A percentile compares a stretch with the other conserved stretches of the same genome.
These are phyloP conservation scores for Drosophila orosa DNA, from an alignment of 1,140 invertebrate species.

Conservation along the genomic window DNA sequence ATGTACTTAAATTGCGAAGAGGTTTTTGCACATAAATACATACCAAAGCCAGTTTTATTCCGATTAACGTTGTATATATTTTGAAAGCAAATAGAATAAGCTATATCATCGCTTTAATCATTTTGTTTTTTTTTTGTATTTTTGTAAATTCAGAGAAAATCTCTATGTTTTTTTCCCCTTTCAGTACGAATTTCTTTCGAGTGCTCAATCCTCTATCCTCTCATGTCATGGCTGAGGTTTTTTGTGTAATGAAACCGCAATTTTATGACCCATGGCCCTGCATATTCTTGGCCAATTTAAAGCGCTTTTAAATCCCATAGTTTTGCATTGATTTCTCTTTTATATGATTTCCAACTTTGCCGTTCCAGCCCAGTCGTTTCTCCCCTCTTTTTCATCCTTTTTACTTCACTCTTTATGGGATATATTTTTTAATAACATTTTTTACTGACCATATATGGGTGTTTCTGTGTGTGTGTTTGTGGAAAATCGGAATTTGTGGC, in stretches of 20 bases:
- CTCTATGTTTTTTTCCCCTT: not conserved
- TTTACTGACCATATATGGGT: constrained; percentile 49
- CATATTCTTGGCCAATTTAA: constrained; percentile 78
- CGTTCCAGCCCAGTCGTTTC: constrained; percentile 3
- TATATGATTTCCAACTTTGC: constrained; percentile 74
- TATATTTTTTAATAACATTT: constrained; percentile 74
- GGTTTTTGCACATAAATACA: not conserved
- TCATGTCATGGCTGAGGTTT: constrained; percentile 38
- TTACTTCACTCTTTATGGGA: constrained; percentile 44
- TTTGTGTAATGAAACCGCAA: constrained; percentile 64
- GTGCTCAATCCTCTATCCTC: constrained; percentile 18
- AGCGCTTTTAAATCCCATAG: constrained; percentile 75
- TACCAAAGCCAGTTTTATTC: not conserved
- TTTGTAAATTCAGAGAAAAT: not conserved
- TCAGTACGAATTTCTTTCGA: not conserved
- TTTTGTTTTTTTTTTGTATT: not conserved
- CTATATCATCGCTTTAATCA: not conserved
- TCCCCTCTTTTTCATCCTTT: constrained; percentile 10
- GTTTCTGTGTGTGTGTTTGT: constrained; percentile 37
- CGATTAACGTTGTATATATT: not conserved
- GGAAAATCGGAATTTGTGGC: constrained; percentile 74
- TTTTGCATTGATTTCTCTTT: constrained; percentile 76
- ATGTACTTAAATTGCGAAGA: not conserved
- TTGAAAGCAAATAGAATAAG: not conserved
- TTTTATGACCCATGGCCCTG: constrained; percentile 74